Conservation (phyloP, 2,113 vertebrate species). For the Rhipidura dahli region DNA sequence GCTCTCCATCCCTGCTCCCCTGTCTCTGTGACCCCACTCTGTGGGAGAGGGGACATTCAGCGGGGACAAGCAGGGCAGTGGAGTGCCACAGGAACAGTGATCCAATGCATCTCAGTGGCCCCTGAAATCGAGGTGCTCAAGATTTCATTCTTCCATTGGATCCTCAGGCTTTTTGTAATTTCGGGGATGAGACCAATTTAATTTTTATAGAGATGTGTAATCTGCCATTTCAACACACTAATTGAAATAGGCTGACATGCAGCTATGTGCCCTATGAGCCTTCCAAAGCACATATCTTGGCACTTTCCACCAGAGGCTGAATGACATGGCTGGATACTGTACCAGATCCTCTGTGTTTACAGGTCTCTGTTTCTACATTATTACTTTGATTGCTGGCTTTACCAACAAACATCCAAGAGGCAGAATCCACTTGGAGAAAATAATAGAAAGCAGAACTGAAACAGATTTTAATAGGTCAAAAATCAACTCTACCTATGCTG, state of each 20-base stretch:
- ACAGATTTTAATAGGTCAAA: not conserved
- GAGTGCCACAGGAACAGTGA: not conserved
- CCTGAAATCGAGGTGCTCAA: not conserved
- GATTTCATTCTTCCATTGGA: constrained; percentile 12
- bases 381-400: constrained; percentile 10
- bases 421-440: not conserved
- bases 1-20: not conserved
- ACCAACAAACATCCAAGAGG: not conserved
- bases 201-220: constrained; percentile 56
- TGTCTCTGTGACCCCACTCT: not conserved
- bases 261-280: constrained; percentile 47
- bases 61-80: fast-evolving
- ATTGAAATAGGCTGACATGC: constrained; percentile 60
- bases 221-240: constrained; percentile 45
- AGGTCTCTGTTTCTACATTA: not conserved
- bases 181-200: constrained; percentile 49
- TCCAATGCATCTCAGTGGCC: not conserved
- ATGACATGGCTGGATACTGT: not conserved
- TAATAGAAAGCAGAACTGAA: not conserved
- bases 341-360: constrained; percentile 44
- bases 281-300: constrained; percentile 61
- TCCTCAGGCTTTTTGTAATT: constrained; percentile 37
- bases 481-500: not conserved
- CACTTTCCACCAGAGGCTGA: constrained; percentile 49
- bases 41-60: not conserved